phyloP scores from a whole-genome alignment of 2,888 invertebrate genomes.

The Drosophila robusta region DNA sequence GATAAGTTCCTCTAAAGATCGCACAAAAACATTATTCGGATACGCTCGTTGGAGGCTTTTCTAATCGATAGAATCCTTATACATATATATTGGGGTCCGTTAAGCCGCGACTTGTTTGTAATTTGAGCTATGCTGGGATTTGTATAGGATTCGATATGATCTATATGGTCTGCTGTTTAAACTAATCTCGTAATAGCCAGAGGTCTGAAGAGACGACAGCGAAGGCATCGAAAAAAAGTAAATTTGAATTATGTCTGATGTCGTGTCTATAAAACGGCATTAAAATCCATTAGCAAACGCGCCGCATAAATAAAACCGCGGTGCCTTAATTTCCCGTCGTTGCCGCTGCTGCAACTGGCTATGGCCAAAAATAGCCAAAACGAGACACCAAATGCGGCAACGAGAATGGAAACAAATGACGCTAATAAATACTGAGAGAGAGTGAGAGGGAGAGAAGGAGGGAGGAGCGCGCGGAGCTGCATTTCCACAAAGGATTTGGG shows the following conservation, averaged over 20 bases:
- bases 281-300: constrained; percentile 73
- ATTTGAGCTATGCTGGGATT: constrained; percentile 13
- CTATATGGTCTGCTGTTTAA: not conserved
- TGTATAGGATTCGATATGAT: not conserved
- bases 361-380: constrained; percentile 69
- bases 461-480: constrained; percentile 13
- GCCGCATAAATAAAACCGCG: constrained; percentile 68
- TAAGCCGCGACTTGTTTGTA: no score
- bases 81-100: no score
- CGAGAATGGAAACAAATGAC: constrained; percentile 64
- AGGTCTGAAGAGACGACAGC: not conserved
- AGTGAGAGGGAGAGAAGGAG: constrained; percentile 5
- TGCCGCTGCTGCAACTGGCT: constrained; percentile 65
- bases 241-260: constrained; percentile 64
- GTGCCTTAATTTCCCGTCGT: constrained; percentile 64
- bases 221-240: not conserved
- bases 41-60: no score
- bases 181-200: constrained; percentile 5
- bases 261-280: constrained; percentile 69
- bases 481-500: constrained; percentile 47
- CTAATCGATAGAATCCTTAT: no score
- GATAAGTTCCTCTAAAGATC: no score
- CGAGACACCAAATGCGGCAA: constrained; percentile 51
- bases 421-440: constrained; percentile 65
- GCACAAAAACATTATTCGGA: no score